Conservation (phyloP, 2,888 invertebrate genomes). For the Cephus pulcher region DNA sequence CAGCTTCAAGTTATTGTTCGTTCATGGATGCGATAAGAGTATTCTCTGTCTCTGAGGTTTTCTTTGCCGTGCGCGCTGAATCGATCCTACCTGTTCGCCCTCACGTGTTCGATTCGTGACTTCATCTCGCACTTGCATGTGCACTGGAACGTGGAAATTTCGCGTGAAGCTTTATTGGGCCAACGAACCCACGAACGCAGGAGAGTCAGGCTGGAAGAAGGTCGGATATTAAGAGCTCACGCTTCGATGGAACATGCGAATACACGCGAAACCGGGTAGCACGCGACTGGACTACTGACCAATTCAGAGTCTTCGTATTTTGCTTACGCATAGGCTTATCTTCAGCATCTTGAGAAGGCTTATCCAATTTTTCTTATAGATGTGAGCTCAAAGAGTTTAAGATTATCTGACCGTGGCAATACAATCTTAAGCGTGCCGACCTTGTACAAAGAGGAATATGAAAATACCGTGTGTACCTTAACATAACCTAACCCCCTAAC, state of each 20-base stretch:
- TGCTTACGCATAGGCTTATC: neutral
- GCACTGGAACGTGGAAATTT: slow-evolving; percentile 44
- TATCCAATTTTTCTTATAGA: neutral
- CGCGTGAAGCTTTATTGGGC: slow-evolving; percentile 48
- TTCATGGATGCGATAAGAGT: neutral
- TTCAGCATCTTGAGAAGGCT: neutral
- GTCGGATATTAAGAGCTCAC: slow-evolving; percentile 49
- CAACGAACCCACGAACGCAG: slow-evolving; percentile 13
- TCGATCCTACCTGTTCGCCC: slow-evolving; percentile 29
- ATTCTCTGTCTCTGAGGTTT: neutral
- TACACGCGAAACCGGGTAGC: slow-evolving; percentile 42
- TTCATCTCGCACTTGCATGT: slow-evolving; percentile 39
- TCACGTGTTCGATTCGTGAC: slow-evolving; percentile 26
- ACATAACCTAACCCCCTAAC: too few relatives aligned
- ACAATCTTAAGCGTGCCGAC: too few relatives aligned
- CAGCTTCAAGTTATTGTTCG: neutral
- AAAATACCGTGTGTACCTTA: too few relatives aligned
- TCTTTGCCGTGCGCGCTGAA: neutral
- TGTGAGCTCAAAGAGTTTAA: neutral
- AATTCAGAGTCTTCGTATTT: slow-evolving; percentile 27
- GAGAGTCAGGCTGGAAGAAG: slow-evolving; percentile 52
- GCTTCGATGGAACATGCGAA: slow-evolving; percentile 54
- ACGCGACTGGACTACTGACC: slow-evolving; percentile 48
- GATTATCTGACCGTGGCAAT: too few relatives aligned
- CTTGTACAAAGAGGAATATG: too few relatives aligned